Evolutionary conservation across 2,797 vertebrate genomes (phyloP).

Genomic region (Sciurus vulgaris): DNA sequence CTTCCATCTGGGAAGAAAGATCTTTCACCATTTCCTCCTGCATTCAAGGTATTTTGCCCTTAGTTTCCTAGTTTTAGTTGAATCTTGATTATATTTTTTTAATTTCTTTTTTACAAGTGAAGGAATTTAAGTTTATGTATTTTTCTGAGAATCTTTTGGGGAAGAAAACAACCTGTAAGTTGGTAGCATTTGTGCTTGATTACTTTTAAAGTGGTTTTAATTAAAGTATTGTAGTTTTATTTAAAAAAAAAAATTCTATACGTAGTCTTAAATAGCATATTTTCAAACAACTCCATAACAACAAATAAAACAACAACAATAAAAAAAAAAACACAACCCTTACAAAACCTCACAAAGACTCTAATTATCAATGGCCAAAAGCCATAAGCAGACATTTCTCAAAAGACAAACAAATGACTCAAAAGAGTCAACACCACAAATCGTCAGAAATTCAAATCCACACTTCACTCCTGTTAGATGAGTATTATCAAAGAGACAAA

Average conservation of each 20-base stretch:
- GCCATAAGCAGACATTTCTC: not conserved
- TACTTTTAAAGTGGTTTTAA: slow-evolving; percentile 13
- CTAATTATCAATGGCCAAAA: not conserved
- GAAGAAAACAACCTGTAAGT: no score
- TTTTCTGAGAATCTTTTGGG: no score
- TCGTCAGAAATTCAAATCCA: not conserved
- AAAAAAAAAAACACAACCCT: not conserved
- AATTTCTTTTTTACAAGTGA: no score
- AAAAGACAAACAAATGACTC: not conserved
- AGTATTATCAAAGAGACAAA: not conserved
- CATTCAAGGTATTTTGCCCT: no score
- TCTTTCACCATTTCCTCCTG: not conserved
- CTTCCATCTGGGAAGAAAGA: not conserved
- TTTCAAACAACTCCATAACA: not conserved
- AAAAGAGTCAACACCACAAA: not conserved
- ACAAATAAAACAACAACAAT: not conserved
- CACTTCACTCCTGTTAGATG: not conserved
- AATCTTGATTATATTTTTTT: no score
- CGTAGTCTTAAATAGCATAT: not conserved
- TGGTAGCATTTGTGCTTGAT: no score
- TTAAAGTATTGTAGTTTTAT: not conserved
- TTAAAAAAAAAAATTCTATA: no score
- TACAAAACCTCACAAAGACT: not conserved
- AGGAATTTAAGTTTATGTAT: no score
- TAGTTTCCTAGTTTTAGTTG: no score